phyloP scores from a whole-genome alignment of 2,113 vertebrate genomes.

The Brachypteracias leptosomus region DNA sequence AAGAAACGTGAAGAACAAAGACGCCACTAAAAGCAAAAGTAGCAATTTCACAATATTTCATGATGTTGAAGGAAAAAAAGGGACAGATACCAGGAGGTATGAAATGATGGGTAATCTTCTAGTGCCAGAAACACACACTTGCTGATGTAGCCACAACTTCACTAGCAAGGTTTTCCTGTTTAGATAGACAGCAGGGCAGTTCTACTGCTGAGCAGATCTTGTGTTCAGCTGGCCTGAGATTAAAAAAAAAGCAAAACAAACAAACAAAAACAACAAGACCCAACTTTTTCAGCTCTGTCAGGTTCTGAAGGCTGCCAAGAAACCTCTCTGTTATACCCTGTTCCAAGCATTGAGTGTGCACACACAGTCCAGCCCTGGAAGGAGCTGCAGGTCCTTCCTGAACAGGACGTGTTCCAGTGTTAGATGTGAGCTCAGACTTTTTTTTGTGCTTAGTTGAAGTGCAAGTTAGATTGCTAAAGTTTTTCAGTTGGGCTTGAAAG shows the following conservation, averaged over 20 bases:
- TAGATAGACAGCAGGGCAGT: not conserved
- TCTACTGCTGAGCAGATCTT: not conserved
- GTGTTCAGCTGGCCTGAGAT: not conserved
- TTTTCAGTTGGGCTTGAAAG: not conserved
- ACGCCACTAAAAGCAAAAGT: not conserved
- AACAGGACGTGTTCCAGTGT: not conserved
- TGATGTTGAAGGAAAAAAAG: not conserved
- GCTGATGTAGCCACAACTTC: not conserved
- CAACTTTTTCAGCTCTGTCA: not conserved
- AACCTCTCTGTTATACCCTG: not conserved
- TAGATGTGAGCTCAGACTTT: not conserved
- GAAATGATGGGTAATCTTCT: not conserved
- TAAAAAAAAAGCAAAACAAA: not conserved
- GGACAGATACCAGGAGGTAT: not conserved
- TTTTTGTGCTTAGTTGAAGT: not conserved
- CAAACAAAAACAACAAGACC: not conserved
- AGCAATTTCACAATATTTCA: not conserved
- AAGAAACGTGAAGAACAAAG: not conserved
- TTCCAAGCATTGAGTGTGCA: not conserved
- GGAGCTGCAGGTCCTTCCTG: not conserved
- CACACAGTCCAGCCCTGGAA: not conserved
- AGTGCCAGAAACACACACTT: not conserved
- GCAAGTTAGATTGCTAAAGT: not conserved
- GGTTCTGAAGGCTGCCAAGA: not conserved
- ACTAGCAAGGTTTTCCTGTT: constrained; percentile 2